A percentile compares a stretch with the other conserved stretches of the same genome.
These are phyloP conservation scores for Clostera curtula DNA, from an alignment of 2,888 invertebrate genomes.

Conservation along the genomic window DNA sequence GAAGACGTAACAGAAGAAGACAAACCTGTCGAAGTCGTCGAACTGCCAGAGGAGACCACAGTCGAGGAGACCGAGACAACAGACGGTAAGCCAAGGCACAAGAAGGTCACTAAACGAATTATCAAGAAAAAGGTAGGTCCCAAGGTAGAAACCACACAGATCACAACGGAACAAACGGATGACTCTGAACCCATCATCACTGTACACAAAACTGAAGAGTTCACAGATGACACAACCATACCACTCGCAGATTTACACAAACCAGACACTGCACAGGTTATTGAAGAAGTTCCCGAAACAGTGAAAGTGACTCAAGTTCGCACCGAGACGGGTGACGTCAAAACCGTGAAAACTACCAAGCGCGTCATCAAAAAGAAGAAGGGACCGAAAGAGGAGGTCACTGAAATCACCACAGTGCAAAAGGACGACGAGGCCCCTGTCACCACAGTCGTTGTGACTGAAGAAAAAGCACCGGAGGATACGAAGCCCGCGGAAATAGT, in stretches of 20 bases:
- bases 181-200: slow-evolving; percentile 15
- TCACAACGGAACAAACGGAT: slow-evolving; percentile 11
- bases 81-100: slow-evolving; percentile 27
- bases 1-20: not conserved
- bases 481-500: slow-evolving; percentile 30
- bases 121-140: slow-evolving; percentile 30
- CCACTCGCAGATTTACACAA: slow-evolving; percentile 11
- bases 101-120: slow-evolving; percentile 25
- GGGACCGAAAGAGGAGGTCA: slow-evolving; percentile 53
- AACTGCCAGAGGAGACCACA: slow-evolving; percentile 4
- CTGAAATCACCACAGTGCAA: slow-evolving; percentile 55
- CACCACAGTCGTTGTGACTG: slow-evolving; percentile 35
- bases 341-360: slow-evolving; percentile 39
- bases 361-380: slow-evolving; percentile 56
- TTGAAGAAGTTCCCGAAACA: slow-evolving; percentile 22
- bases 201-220: slow-evolving; percentile 21
- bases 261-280: slow-evolving; percentile 6
- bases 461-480: slow-evolving; percentile 16
- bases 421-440: slow-evolving; percentile 43
- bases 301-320: slow-evolving; percentile 15
- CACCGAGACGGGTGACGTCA: slow-evolving; percentile 14
- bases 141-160: slow-evolving; percentile 16
- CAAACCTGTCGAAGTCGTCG: slow-evolving; percentile 1
- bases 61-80: slow-evolving; percentile 21
- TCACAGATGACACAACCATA: slow-evolving; percentile 6